phyloP scores from a whole-genome alignment of 1,140 invertebrate species.

The Drosophila kurseongensis region DNA sequence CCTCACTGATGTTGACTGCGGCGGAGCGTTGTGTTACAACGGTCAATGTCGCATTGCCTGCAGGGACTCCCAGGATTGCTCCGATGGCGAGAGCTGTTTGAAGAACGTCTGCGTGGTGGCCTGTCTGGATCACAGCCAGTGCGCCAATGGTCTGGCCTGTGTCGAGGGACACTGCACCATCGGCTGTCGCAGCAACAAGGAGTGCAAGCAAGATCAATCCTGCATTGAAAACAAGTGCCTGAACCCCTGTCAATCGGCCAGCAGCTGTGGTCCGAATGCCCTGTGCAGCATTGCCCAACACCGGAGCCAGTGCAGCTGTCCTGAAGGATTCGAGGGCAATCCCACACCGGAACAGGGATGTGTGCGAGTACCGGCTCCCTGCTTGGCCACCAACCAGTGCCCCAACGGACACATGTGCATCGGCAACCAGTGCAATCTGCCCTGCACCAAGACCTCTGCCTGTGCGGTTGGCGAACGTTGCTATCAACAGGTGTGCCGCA shows the following conservation, averaged over 20 bases:
- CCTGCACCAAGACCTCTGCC: conserved; percentile 88
- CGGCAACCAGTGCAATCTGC: conserved; percentile 90
- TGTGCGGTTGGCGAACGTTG: conserved; percentile 95
- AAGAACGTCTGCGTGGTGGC: conserved; percentile 91
- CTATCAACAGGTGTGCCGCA: conserved; percentile 90
- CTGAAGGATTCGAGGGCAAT: conserved; percentile 92
- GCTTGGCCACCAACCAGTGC: conserved; percentile 88
- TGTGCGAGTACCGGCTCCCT: conserved; percentile 89
- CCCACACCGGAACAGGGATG: conserved; percentile 96
- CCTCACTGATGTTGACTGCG: conserved; percentile 90
- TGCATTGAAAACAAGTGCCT: conserved; percentile 94
- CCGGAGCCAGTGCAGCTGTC: conserved; percentile 90
- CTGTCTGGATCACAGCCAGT: conserved; percentile 92
- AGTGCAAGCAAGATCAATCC: conserved; percentile 90
- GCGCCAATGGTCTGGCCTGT: conserved; percentile 92
- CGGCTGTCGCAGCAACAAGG: conserved; percentile 92
- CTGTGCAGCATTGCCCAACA: conserved; percentile 91
- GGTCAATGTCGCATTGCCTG: conserved; percentile 94
- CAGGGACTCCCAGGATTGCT: conserved; percentile 91
- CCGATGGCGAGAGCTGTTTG: conserved; percentile 91
- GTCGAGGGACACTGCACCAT: conserved; percentile 90
- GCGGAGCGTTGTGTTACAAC: conserved; percentile 90
- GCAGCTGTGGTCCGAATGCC: conserved; percentile 93
- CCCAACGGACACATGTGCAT: conserved; percentile 90
- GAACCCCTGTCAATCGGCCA: conserved; percentile 91